Evolutionary conservation across 2,888 invertebrate genomes (phyloP).

Genomic region (Eumacrocentrus americanus): DNA sequence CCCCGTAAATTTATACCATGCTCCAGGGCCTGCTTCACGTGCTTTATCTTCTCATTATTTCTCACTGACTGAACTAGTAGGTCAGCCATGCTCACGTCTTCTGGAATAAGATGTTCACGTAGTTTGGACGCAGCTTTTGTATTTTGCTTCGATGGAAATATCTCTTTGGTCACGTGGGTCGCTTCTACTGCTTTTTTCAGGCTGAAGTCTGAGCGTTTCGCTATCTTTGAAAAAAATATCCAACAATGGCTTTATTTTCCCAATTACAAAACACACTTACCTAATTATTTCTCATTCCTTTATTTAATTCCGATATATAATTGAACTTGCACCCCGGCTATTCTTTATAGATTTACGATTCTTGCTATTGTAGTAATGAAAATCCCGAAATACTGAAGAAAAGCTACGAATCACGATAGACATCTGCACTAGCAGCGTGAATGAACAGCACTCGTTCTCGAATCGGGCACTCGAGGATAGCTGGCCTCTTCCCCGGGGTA

Average conservation of each 20-base stretch:
- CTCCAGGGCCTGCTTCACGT: conserved; percentile 48
- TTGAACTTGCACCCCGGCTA: no score
- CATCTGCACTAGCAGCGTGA: conserved; percentile 32
- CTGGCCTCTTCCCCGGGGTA: conserved; percentile 46
- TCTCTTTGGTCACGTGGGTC: conserved; percentile 70
- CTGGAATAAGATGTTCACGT: conserved; percentile 28
- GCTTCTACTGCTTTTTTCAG: conserved; percentile 70
- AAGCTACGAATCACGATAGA: conserved; percentile 24
- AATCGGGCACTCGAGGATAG: conserved; percentile 37
- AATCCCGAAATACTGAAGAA: no score
- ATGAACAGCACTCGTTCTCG: conserved; percentile 32
- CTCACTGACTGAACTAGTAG: conserved; percentile 45
- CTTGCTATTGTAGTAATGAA: no score
- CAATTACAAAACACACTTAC: not conserved
- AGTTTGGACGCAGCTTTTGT: conserved; percentile 33
- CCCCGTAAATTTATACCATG: conserved; percentile 67
- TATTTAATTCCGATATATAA: no score
- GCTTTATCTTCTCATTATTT: conserved; percentile 49
- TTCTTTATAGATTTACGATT: no score
- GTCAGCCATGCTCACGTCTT: conserved; percentile 42
- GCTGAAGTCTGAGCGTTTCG: conserved; percentile 69
- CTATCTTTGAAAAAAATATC: conserved; percentile 54
- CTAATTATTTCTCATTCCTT: not conserved
- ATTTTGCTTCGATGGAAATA: conserved; percentile 58
- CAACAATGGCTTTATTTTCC: conserved; percentile 15